phyloP scores from a whole-genome alignment of 2,797 vertebrate species.

The Sparus aurata region DNA sequence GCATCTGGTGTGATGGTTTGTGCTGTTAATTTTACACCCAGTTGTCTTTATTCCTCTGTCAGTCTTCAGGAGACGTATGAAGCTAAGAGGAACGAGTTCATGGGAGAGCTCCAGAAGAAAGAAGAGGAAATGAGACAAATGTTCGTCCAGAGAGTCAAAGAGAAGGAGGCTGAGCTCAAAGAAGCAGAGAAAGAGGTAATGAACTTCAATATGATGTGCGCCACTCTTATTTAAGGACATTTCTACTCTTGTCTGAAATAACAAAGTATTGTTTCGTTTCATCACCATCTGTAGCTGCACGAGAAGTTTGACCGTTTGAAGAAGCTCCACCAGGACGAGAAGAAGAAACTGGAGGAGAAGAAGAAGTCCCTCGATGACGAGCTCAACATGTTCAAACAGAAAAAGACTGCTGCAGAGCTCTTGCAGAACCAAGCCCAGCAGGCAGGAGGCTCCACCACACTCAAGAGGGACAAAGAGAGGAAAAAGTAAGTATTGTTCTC shows the following conservation, averaged over 20 bases:
- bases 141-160: constrained; percentile 99
- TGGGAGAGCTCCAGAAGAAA: constrained; percentile 98
- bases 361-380: constrained; percentile 96
- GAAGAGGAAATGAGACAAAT: constrained; percentile 99
- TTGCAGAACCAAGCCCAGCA: constrained; percentile 96
- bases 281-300: constrained; percentile 86
- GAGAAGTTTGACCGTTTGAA: constrained; percentile 99
- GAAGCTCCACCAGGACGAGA: constrained; percentile 98
- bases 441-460: constrained; percentile 97
- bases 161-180: constrained; percentile 97
- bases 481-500: constrained; percentile 95
- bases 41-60: constrained; percentile 13
- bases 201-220: neutral
- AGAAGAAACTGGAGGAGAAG: constrained; percentile 98
- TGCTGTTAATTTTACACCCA: neutral
- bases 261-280: neutral
- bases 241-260: neutral
- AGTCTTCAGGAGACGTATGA: constrained; percentile 99
- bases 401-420: constrained; percentile 96
- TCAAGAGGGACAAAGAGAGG: constrained; percentile 99
- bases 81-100: constrained; percentile 98
- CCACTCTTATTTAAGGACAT: neutral
- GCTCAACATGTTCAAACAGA: constrained; percentile 96
- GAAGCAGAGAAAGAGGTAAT: constrained; percentile 98
- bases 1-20: neutral